Evolutionary conservation across 2,797 vertebrate genomes (phyloP).

Genomic region (Sebastes taczanowskii): DNA sequence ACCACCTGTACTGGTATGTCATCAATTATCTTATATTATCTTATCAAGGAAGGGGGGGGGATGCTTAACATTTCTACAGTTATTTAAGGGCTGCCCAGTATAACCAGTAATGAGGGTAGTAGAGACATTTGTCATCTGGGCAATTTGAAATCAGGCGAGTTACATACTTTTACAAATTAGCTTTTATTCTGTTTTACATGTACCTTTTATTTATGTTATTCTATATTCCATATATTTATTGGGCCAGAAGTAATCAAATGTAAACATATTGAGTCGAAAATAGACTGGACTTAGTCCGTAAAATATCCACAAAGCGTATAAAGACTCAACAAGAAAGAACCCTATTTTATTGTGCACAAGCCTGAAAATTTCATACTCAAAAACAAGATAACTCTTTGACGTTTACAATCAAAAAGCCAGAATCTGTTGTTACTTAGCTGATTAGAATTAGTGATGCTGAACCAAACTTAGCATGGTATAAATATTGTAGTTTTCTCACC

Average conservation of each 20-base stretch:
- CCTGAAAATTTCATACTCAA: not conserved
- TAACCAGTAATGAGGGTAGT: not conserved
- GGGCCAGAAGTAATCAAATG: not conserved
- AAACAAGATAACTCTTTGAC: not conserved
- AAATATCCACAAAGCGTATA: not conserved
- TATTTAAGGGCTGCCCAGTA: not conserved
- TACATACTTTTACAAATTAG: not conserved
- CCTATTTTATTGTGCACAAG: not conserved
- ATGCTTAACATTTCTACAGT: not conserved
- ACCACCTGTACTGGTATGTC: conserved; percentile 92
- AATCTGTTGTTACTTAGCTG: not conserved
- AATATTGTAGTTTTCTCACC: not conserved
- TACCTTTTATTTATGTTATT: not conserved
- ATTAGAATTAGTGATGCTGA: not conserved
- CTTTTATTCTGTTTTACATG: not conserved
- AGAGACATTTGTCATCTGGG: not conserved
- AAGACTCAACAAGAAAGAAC: not conserved
- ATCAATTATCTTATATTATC: not conserved
- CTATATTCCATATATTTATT: not conserved
- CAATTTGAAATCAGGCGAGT: not conserved
- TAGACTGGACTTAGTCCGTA: not conserved
- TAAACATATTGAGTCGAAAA: not conserved
- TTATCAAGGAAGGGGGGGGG: not conserved
- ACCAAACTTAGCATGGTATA: not conserved
- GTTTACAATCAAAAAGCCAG: not conserved